These are phyloP conservation scores for Maccullochella peelii DNA, from an alignment of 2,113 vertebrate genomes.

Conservation along the genomic window DNA sequence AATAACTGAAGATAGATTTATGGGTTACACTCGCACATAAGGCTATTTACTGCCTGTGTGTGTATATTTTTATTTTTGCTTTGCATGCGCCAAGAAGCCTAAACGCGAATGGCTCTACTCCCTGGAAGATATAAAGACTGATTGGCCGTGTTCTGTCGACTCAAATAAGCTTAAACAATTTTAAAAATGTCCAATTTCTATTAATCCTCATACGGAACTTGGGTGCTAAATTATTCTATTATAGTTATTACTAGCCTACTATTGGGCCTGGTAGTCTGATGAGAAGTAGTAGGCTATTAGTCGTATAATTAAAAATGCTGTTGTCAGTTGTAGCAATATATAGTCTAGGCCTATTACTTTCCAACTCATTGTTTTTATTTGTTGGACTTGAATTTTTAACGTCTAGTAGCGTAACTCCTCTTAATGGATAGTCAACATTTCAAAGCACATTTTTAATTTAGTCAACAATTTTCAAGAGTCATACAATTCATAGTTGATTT, in stretches of 20 bases:
- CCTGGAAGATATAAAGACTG: not conserved
- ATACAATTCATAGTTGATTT: not conserved
- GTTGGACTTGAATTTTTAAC: not conserved
- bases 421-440: not conserved
- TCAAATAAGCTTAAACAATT: not conserved
- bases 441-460: not conserved
- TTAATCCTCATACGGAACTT: not conserved
- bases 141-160: not conserved
- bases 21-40: accelerated
- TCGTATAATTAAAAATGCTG: not conserved
- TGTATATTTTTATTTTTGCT: no score
- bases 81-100: not conserved
- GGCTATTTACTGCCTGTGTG: no score
- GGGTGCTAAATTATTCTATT: not conserved
- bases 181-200: no score
- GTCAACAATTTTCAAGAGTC: not conserved
- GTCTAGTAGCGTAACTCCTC: no score
- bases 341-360: not conserved
- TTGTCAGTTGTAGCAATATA: not conserved
- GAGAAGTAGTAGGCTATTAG: no score
- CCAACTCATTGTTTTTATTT: not conserved
- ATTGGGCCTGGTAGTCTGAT: no score
- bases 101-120: not conserved
- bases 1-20: not conserved
- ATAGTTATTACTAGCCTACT: no score